Conservation (phyloP, 1,140 invertebrate genomes). For the Apis mellifera region Amel_HAv3.1 CM009941.2:1085001-1085500, state of each 20-base stretch:
- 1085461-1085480: no score
- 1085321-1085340: no score
- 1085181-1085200: conserved; percentile 20
- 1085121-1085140: conserved; percentile 51
- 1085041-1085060: conserved; percentile 35
- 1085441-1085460: no score
- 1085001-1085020: conserved; percentile 66
- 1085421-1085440: no score
- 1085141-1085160: conserved; percentile 10
- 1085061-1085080: conserved; percentile 27
- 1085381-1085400: no score
- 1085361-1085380: no score
- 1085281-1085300: not conserved
- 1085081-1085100: conserved; percentile 48
- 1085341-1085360: no score
- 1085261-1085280: not conserved
- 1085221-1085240: not conserved
- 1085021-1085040: conserved; percentile 43
- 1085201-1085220: conserved; percentile 22
- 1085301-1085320: not conserved
- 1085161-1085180: conserved; percentile 37
- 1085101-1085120: conserved; percentile 37
- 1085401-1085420: no score
- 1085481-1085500: no score
- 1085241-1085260: no score